Evolutionary conservation across 1,140 invertebrate genomes (phyloP), one percentile per base, ranked within the genome.

Genomic region (Heliconius congener): DNA sequence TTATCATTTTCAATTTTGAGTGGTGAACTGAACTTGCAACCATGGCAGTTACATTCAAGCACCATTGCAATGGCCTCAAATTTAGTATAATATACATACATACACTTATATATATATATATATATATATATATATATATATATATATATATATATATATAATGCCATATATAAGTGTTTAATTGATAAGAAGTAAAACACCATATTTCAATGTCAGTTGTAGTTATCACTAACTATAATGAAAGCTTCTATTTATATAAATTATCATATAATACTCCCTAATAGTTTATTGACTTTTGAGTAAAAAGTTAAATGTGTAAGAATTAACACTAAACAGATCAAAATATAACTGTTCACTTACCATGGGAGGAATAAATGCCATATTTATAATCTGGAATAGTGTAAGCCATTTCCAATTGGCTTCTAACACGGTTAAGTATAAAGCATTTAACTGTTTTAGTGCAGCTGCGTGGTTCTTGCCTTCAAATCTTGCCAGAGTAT

Each of bases 391-490:
- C 82, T 97, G 96, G 80, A 97, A 94, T 18, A 97, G 79, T 6
- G 97, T 97, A 19, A 97, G 85, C 91, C 96, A 97, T 88, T 96
- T 96, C 95, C 96, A 96, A 92, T 97, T 97, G 19, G 96, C 95
- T 80, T 93, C 91, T 30, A 97, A 86, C 60, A 97, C 90, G 1
- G 96, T 95, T 85, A 92, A 95, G 82, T 97, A 97, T 2, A 97
- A 84, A 57, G 94, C 95, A 83, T 95, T 87, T 23, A 97, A 85
- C 81, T 97, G 96, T 84, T 95, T 93, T 2, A 95, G 37, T 8
- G 97, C 96, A 11, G 93, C 90, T 55, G 93, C 85, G 81, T 97
- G 96, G 19, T 95, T 95, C 87, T 97, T 97, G 60, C 96, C 96
- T 95, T 97, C 97, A 78, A 97, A 96, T 81, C 96, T 89, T 1